Evolutionary conservation across 2,888 invertebrate genomes (phyloP).

Genomic region (Prostheceraeus crozeri): DNA sequence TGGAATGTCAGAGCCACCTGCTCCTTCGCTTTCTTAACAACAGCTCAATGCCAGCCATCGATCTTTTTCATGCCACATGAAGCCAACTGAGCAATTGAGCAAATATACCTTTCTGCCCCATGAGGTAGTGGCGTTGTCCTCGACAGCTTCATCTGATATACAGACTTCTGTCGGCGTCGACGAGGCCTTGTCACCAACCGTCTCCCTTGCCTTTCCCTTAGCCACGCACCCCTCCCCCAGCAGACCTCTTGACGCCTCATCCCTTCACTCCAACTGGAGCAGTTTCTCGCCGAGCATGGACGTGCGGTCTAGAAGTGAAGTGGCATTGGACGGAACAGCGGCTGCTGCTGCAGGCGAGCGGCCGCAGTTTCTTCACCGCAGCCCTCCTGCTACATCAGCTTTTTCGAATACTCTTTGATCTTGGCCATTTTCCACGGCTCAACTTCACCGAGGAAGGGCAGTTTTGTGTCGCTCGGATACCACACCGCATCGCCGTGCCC

Average conservation of each 20-base stretch:
- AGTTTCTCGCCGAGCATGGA: background rate
- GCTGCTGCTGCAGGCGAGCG: conserved; percentile 42
- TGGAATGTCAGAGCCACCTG: conserved; percentile 60
- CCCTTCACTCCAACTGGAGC: conserved; percentile 26
- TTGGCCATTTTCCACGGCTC: conserved; percentile 84
- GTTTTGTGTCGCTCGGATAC: conserved; percentile 87
- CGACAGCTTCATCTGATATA: conserved; percentile 66
- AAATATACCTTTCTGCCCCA: no score
- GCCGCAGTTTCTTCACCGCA: conserved; percentile 41
- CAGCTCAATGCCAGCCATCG: conserved; percentile 67
- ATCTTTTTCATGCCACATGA: conserved; percentile 76
- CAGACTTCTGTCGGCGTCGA: conserved; percentile 24
- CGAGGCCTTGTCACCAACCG: conserved; percentile 30
- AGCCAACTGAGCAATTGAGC: conserved; percentile 57
- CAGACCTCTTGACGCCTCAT: conserved; percentile 15
- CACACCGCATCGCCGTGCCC: conserved; percentile 83
- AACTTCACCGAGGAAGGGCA: conserved; percentile 75
- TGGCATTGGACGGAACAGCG: conserved; percentile 26
- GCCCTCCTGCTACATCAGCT: conserved; percentile 62
- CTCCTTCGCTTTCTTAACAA: conserved; percentile 28
- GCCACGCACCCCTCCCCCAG: conserved; percentile 40
- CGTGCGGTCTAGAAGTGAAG: conserved; percentile 22
- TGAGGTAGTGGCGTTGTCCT: conserved; percentile 64
- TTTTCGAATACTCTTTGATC: conserved; percentile 83
- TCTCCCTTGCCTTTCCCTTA: conserved; percentile 41